phyloP scores from a whole-genome alignment of 2,113 vertebrate genomes.

The Charina bottae region DNA sequence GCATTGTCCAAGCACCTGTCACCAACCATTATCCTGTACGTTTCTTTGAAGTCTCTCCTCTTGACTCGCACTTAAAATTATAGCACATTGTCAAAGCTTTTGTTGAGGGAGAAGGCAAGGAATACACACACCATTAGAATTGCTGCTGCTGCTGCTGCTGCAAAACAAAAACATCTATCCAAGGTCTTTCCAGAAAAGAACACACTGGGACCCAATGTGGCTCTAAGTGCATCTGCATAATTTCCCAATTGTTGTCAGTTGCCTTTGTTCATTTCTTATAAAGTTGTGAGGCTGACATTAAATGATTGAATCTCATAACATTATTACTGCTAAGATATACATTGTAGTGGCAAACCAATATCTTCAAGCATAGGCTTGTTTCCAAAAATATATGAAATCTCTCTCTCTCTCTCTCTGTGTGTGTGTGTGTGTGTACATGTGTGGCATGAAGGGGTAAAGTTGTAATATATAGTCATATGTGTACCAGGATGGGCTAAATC shows the following conservation, averaged over 20 bases:
- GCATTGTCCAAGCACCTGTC: conserved; percentile 24
- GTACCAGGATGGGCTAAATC: neutral
- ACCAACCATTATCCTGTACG: neutral
- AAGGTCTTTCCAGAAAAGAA: neutral
- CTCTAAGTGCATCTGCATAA: neutral
- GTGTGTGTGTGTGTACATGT: neutral
- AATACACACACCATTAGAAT: neutral
- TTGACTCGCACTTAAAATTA: neutral
- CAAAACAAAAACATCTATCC: neutral
- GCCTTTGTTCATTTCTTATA: neutral
- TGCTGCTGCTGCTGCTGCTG: neutral
- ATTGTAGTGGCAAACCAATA: neutral
- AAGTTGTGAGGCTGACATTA: neutral
- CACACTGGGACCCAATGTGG: neutral
- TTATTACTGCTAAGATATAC: neutral
- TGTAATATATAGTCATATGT: neutral
- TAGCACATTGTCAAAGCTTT: neutral
- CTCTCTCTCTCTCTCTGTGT: neutral
- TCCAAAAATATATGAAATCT: neutral
- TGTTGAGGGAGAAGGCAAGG: neutral
- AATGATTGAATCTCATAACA: neutral
- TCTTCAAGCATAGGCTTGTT: neutral
- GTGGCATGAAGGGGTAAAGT: neutral
- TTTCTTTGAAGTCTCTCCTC: neutral
- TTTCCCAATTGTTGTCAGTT: neutral